These are phyloP conservation scores for Euthynnus affinis DNA, from an alignment of 2,797 vertebrate species.

Conservation along the genomic window DNA sequence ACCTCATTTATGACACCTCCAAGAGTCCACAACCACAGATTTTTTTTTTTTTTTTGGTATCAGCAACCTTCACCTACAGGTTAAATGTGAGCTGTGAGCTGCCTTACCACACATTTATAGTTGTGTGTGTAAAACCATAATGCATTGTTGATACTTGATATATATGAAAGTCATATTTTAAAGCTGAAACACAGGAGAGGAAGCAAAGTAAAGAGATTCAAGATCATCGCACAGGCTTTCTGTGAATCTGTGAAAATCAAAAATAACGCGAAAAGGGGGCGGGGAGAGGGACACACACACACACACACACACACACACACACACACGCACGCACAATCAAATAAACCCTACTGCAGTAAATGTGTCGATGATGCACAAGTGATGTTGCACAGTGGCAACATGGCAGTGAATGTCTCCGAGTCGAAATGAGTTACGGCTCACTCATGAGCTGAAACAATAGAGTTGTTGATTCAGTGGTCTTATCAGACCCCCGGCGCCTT, in stretches of 20 bases:
- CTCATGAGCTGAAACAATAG: conserved; percentile 40
- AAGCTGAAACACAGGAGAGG: background rate
- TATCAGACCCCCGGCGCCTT: conserved; percentile 42
- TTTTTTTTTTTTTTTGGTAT: conserved; percentile 7
- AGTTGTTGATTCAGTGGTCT: conserved; percentile 47
- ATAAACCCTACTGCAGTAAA: conserved; percentile 6
- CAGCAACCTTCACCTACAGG: conserved; percentile 6
- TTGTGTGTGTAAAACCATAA: conserved; percentile 7
- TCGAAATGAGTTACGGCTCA: conserved; percentile 31
- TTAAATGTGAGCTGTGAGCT: conserved; percentile 26
- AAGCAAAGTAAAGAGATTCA: background rate
- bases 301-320: too few relatives aligned
- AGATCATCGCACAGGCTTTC: background rate
- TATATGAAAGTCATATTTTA: background rate
- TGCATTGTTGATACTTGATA: conserved; percentile 20
- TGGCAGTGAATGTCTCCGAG: conserved; percentile 23
- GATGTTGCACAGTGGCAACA: conserved; percentile 30
- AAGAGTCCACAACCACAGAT: conserved; percentile 61
- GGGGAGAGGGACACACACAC: background rate
- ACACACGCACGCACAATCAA: background rate
- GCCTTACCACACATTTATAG: conserved; percentile 2
- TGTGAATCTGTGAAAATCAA: conserved; percentile 11
- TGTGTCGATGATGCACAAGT: conserved; percentile 25
- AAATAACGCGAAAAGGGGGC: background rate
- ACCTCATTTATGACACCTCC: conserved; percentile 77